Conservation (phyloP, 2,113 vertebrate species). For the Engraulis encrasicolus region DNA sequence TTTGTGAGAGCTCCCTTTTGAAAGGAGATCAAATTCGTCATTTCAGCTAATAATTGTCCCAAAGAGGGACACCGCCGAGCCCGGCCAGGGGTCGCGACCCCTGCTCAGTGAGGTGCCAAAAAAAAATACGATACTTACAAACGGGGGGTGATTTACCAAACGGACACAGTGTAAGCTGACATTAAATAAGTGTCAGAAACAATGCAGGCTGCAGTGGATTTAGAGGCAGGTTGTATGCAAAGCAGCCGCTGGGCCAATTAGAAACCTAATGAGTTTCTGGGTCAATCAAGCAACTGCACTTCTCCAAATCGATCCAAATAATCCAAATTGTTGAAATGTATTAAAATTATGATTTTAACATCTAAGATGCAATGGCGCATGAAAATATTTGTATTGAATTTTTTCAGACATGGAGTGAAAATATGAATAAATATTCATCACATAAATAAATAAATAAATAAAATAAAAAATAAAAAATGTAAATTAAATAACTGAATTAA, state of each 20-base stretch:
- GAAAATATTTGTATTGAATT: too few relatives aligned
- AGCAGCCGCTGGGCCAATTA: neutral
- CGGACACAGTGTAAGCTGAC: neutral
- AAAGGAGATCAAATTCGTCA: conserved; percentile 92
- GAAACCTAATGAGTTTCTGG: too few relatives aligned
- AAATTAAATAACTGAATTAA: too few relatives aligned
- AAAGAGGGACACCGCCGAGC: conserved; percentile 80
- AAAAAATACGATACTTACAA: conserved; percentile 38
- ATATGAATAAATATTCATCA: too few relatives aligned
- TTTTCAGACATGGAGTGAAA: too few relatives aligned
- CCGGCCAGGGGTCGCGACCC: conserved; percentile 78
- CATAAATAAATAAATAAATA: too few relatives aligned
- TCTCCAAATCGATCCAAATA: neutral
- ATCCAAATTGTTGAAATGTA: neutral
- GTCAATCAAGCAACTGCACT: neutral
- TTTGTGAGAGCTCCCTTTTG: conserved; percentile 84
- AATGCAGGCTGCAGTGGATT: neutral
- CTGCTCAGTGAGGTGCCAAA: conserved; percentile 72
- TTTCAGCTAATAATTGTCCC: conserved; percentile 91
- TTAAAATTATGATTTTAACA: neutral
- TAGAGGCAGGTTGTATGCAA: neutral
- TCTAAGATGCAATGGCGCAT: too few relatives aligned
- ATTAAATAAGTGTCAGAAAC: conserved; percentile 16
- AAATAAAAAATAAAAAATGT: too few relatives aligned
- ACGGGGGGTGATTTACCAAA: conserved; percentile 23